These are phyloP conservation scores for Trialeurodes vaporariorum DNA, from an alignment of 1,140 invertebrate genomes.

Conservation along the genomic window DNA sequence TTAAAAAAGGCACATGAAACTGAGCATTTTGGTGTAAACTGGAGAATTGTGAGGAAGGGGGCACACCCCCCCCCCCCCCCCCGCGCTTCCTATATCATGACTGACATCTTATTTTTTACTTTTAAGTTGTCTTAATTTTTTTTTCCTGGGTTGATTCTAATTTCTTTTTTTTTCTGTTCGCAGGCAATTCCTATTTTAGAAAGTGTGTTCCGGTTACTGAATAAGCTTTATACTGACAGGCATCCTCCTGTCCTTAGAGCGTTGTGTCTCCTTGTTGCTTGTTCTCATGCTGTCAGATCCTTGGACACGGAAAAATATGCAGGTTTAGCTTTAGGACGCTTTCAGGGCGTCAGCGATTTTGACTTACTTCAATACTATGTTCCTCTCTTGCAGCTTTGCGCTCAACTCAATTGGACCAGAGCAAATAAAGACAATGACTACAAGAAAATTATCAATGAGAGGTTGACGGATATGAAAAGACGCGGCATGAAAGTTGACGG, in stretches of 20 bases:
- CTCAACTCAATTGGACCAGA: constrained; percentile 46
- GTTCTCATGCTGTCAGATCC: constrained; percentile 38
- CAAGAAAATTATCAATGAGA: constrained; percentile 44
- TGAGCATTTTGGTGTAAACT: no score
- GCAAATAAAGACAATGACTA: constrained; percentile 42
- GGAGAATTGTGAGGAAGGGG: no score
- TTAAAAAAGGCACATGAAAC: no score
- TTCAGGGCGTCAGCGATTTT: constrained; percentile 36
- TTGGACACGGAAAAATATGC: constrained; percentile 53
- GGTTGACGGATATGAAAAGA: constrained; percentile 43
- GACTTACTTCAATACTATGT: constrained; percentile 41
- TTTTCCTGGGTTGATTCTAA: neutral
- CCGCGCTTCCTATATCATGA: no score
- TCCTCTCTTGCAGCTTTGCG: constrained; percentile 53
- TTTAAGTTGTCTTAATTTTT: neutral
- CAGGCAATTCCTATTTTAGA: constrained; percentile 49
- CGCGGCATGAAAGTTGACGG: constrained; percentile 47
- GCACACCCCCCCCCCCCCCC: no score
- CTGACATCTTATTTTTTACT: no score
- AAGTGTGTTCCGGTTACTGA: constrained; percentile 55
- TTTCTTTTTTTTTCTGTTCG: constrained; percentile 11
- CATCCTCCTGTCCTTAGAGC: constrained; percentile 51
- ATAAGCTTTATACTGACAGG: constrained; percentile 58
- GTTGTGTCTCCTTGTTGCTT: constrained; percentile 57
- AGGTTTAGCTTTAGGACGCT: constrained; percentile 49